phyloP scores from a whole-genome alignment of 2,888 invertebrate species.

The Drosophila neutralis region DNA sequence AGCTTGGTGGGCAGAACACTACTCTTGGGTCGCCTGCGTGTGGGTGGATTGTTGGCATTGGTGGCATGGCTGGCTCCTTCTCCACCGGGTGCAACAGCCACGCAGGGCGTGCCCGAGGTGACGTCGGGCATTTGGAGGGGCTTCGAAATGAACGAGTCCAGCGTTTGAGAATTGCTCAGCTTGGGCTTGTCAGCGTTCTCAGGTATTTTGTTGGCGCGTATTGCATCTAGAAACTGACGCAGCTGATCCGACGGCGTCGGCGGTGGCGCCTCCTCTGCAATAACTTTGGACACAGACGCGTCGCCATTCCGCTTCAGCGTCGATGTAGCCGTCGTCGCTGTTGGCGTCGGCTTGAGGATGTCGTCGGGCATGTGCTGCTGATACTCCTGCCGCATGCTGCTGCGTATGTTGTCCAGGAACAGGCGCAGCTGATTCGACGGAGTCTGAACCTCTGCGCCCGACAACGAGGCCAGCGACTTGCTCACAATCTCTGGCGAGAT shows the following conservation, averaged over 20 bases:
- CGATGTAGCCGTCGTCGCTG: constrained; percentile 35
- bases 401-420: constrained; percentile 84
- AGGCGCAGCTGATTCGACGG: constrained; percentile 83
- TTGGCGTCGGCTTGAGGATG: constrained; percentile 66
- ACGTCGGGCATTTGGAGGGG: constrained; percentile 82
- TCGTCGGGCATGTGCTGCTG: constrained; percentile 83
- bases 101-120: constrained; percentile 77
- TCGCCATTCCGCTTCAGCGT: constrained; percentile 54
- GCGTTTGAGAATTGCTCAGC: constrained; percentile 78
- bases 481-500: constrained; percentile 83
- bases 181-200: constrained; percentile 81
- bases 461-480: constrained; percentile 82
- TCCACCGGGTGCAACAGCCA: background rate
- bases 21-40: constrained; percentile 72
- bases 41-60: constrained; percentile 30
- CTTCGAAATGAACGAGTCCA: constrained; percentile 82
- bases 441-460: constrained; percentile 81
- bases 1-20: constrained; percentile 55
- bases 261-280: constrained; percentile 49
- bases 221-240: constrained; percentile 84
- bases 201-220: constrained; percentile 84
- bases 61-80: background rate
- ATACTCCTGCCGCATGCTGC: constrained; percentile 84
- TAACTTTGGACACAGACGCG: background rate
- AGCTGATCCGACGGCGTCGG: constrained; percentile 85